A percentile compares a stretch with the other conserved stretches of the same genome.
Conservation (phyloP, 2,888 invertebrate genomes). For the Calameuta filiformis region DNA sequence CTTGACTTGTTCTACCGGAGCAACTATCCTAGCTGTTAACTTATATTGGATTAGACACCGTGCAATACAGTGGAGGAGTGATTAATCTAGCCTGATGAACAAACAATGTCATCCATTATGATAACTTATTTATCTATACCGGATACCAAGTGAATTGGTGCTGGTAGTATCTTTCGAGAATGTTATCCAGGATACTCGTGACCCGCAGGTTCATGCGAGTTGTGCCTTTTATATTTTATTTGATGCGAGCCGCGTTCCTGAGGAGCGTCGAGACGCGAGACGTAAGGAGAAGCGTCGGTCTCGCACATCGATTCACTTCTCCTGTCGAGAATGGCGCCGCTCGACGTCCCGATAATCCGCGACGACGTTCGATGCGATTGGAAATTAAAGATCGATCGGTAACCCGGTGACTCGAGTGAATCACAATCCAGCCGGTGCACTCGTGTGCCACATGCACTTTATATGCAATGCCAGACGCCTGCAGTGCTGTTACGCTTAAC, state of each 20-base stretch:
- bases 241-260: background rate
- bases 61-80: slow-evolving; percentile 14
- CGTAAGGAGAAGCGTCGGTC: slow-evolving; percentile 15
- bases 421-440: slow-evolving; percentile 29
- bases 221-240: background rate
- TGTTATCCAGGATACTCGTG: background rate
- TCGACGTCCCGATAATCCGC: slow-evolving; percentile 33
- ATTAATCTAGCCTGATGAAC: slow-evolving; percentile 35
- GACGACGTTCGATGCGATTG: slow-evolving; percentile 5
- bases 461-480: slow-evolving; percentile 10
- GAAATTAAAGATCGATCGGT: slow-evolving; percentile 19
- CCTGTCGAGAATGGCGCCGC: slow-evolving; percentile 31
- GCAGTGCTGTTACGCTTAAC: slow-evolving; percentile 13
- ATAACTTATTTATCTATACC: background rate
- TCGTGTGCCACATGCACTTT: slow-evolving; percentile 1
- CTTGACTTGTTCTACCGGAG: background rate
- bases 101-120: slow-evolving; percentile 33
- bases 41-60: slow-evolving; percentile 17
- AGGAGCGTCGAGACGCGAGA: background rate
- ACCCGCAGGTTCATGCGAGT: background rate
- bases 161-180: background rate
- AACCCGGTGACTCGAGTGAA: slow-evolving; percentile 26
- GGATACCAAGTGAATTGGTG: background rate
- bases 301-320: slow-evolving; percentile 60
- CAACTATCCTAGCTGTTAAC: background rate